phyloP scores from a whole-genome alignment of 2,797 vertebrate species.

The Staurois parvus region DNA sequence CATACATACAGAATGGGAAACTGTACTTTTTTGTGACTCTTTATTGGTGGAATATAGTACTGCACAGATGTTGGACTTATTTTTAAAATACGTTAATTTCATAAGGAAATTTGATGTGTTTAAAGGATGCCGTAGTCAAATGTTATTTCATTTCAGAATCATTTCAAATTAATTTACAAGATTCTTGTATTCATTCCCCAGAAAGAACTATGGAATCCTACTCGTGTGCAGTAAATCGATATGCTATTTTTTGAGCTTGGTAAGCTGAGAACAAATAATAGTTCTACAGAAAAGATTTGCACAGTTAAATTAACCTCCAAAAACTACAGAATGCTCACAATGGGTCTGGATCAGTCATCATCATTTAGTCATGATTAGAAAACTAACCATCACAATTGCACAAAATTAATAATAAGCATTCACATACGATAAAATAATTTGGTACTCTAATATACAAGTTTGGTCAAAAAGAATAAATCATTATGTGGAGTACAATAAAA shows the following conservation, averaged over 20 bases:
- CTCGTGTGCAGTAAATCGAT: conserved; percentile 68
- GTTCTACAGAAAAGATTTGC: conserved; percentile 30
- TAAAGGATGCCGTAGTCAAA: conserved; percentile 20
- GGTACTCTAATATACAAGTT: no score
- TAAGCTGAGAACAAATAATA: conserved; percentile 69
- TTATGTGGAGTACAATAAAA: no score
- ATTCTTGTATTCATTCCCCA: conserved; percentile 60
- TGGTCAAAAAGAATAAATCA: no score
- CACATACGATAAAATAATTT: no score
- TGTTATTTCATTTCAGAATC: conserved; percentile 57
- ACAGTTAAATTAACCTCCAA: conserved; percentile 61
- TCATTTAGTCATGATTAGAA: conserved; percentile 64
- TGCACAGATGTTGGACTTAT: background rate
- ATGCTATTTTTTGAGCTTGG: conserved; percentile 64
- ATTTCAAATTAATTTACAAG: conserved; percentile 63
- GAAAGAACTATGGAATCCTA: conserved; percentile 61
- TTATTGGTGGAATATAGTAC: background rate
- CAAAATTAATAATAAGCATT: background rate
- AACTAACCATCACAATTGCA: conserved; percentile 6
- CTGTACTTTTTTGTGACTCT: background rate
- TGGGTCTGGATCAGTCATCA: conserved; percentile 62
- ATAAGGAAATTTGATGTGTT: conserved; percentile 15
- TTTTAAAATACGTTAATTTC: conserved; percentile 7
- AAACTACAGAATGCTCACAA: conserved; percentile 56
- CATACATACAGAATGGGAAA: no score